Conservation (phyloP, 2,797 vertebrate species). For the Sardinella longiceps region DNA sequence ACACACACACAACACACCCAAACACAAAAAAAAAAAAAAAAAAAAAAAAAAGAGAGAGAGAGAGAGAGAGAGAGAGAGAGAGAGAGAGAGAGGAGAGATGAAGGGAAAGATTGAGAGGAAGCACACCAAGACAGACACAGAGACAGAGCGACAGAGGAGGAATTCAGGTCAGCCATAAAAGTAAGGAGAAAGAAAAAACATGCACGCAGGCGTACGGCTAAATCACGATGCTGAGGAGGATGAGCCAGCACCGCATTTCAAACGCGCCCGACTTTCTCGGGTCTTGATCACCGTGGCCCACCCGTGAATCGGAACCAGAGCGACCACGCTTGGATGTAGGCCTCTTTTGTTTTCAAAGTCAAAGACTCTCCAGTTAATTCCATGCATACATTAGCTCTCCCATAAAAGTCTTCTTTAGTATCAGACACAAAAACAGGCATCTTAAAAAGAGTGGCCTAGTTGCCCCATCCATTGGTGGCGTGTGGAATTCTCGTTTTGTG, state of each 20-base stretch:
- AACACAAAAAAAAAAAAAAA: too few relatives aligned
- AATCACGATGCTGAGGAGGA: neutral
- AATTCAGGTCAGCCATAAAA: conserved; percentile 2
- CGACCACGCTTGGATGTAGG: conserved; percentile 35
- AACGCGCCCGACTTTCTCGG: neutral
- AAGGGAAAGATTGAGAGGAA: neutral
- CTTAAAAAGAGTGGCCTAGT: conserved; percentile 2
- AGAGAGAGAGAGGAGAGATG: neutral
- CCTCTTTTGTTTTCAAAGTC: conserved; percentile 45
- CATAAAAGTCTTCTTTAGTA: conserved; percentile 30
- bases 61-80: too few relatives aligned
- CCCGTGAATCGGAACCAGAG: neutral
- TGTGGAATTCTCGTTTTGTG: neutral
- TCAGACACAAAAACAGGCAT: conserved; percentile 2
- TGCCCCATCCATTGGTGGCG: neutral
- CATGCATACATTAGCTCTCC: conserved; percentile 47
- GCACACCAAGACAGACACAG: neutral
- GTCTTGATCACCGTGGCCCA: neutral
- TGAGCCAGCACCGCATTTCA: neutral
- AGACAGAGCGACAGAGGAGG: neutral
- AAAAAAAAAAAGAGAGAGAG: too few relatives aligned
- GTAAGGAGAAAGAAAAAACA: neutral
- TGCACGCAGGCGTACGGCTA: neutral
- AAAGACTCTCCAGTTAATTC: conserved; percentile 49
- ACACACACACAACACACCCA: conserved; percentile 20